Conservation (phyloP, 2,888 invertebrate species). For the Tipula vernalis region DNA sequence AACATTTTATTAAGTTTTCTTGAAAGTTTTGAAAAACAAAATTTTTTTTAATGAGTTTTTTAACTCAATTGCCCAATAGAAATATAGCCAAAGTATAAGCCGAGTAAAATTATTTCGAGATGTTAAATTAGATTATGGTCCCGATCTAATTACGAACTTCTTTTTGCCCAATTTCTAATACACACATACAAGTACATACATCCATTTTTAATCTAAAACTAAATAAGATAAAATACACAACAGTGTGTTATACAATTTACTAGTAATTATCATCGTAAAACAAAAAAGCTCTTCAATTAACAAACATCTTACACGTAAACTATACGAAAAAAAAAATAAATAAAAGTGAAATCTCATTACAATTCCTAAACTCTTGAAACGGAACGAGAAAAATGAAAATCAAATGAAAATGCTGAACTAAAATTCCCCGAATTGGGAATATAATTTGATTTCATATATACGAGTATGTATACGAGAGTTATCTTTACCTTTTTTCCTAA, state of each 20-base stretch:
- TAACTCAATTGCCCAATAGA: too few species aligned
- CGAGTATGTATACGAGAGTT: background rate
- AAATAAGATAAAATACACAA: background rate
- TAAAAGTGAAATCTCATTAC: background rate
- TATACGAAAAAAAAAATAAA: background rate
- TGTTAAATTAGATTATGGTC: too few species aligned
- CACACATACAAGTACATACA: background rate
- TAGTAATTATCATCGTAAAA: background rate
- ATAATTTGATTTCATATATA: background rate
- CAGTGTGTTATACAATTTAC: background rate
- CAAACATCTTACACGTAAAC: background rate
- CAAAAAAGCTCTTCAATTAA: background rate
- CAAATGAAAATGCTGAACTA: background rate
- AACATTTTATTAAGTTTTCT: too few species aligned
- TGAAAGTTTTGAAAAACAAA: too few species aligned
- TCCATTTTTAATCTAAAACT: background rate
- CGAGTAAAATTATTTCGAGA: too few species aligned
- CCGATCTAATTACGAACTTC: too few species aligned
- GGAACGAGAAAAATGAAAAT: background rate
- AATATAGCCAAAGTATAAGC: too few species aligned
- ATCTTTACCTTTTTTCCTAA: background rate
- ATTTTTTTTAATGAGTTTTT: too few species aligned
- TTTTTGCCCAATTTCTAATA: background rate
- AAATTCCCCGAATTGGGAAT: background rate
- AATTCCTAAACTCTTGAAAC: background rate